These are phyloP conservation scores for Procavia capensis DNA, from an alignment of 2,113 vertebrate species.

Conservation along the genomic window DNA sequence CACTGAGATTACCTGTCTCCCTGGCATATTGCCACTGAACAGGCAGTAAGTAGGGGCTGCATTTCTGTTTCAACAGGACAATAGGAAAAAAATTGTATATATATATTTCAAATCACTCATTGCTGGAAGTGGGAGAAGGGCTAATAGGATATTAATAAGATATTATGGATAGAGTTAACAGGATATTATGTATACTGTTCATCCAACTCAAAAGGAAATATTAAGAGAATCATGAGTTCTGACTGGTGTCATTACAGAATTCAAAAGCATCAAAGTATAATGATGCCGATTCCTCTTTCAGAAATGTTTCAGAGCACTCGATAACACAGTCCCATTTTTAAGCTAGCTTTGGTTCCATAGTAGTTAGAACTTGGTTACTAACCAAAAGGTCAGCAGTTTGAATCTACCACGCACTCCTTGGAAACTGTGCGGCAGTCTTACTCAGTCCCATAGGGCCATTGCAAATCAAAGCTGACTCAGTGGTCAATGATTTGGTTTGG, in stretches of 20 bases:
- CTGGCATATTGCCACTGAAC: background rate
- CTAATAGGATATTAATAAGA: too few species aligned
- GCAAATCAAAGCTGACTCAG: too few species aligned
- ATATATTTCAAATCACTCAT: background rate
- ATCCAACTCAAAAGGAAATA: background rate
- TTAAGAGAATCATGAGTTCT: background rate
- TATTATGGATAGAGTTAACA: background rate
- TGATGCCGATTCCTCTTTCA: background rate
- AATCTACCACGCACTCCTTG: too few species aligned
- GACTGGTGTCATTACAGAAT: background rate
- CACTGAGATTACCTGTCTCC: conserved; percentile 56
- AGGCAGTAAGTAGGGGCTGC: fast-evolving
- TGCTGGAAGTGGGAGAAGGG: background rate
- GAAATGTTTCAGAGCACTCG: background rate
- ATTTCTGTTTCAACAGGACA: background rate
- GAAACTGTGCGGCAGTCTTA: too few species aligned
- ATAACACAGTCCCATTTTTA: conserved; percentile 4
- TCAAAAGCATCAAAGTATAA: background rate
- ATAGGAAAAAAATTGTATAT: background rate
- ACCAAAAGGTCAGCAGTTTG: too few species aligned
- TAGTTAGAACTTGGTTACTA: too few species aligned
- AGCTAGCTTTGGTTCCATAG: too few species aligned
- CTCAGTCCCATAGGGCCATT: too few species aligned
- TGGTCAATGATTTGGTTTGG: too few species aligned
- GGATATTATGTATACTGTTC: too few species aligned